These are phyloP conservation scores for Oxygymnocypris stewartii DNA, from an alignment of 2,113 vertebrate genomes.

Conservation along the genomic window DNA sequence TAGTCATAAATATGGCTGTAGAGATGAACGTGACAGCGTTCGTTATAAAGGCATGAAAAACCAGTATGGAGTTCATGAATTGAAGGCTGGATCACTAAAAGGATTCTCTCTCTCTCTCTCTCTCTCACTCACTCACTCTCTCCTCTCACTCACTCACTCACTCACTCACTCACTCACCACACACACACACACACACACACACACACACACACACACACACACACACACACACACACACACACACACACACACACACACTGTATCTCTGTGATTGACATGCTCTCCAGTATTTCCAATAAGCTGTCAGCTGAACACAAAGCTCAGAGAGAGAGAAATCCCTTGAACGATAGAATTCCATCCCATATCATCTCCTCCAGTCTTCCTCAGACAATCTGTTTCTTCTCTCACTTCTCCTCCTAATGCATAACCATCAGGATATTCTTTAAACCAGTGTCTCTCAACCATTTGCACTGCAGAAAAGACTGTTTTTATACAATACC, in stretches of 20 bases:
- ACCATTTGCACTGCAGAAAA: not conserved
- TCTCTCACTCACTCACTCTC: too few relatives aligned
- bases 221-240: not conserved
- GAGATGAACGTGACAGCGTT: not conserved
- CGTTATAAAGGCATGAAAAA: not conserved
- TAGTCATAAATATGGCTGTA: constrained; percentile 19
- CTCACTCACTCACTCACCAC: not conserved
- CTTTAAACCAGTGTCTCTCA: constrained; percentile 1
- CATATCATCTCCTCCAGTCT: not conserved
- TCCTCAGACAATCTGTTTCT: constrained; percentile 17
- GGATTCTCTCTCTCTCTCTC: too few relatives aligned
- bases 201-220: constrained; percentile 2
- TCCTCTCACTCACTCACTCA: too few relatives aligned
- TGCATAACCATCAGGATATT: not conserved
- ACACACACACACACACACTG: not conserved
- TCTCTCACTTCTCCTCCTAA: not conserved
- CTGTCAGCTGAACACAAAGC: constrained; percentile 13
- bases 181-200: constrained; percentile 9
- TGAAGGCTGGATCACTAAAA: constrained; percentile 18
- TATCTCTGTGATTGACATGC: constrained; percentile 14
- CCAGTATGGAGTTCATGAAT: not conserved
- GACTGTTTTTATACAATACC: not conserved
- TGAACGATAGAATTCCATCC: not conserved
- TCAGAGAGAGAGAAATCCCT: not conserved
- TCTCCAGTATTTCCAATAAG: constrained; percentile 32